A percentile compares a stretch with the other conserved stretches of the same genome.
These are phyloP conservation scores for Sinonovacula constricta DNA, from an alignment of 1,140 invertebrate species.

Conservation along the genomic window DNA sequence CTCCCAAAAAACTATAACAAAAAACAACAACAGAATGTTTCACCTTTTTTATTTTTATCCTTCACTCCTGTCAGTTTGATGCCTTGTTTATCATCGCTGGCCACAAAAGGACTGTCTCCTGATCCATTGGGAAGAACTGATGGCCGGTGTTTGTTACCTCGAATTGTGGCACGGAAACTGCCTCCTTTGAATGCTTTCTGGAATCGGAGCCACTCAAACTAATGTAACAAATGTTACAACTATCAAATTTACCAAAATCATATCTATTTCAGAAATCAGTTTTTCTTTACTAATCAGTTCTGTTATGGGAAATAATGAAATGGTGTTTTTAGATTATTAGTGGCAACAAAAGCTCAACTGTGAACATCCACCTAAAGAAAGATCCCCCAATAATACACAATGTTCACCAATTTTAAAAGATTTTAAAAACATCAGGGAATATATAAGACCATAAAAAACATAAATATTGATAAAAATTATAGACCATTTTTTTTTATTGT, in stretches of 20 bases:
- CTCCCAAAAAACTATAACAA: too few relatives aligned
- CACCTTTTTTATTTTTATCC: conserved; percentile 36
- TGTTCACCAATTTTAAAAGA: too few relatives aligned
- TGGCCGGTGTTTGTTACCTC: conserved; percentile 40
- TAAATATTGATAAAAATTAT: too few relatives aligned
- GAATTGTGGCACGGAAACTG: conserved; percentile 33
- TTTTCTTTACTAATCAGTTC: not conserved
- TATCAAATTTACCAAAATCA: too few relatives aligned
- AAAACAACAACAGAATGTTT: too few relatives aligned
- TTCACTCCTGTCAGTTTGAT: conserved; percentile 48
- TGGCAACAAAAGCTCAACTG: too few relatives aligned
- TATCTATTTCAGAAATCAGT: not conserved
- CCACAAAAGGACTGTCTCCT: conserved; percentile 46
- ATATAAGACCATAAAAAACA: too few relatives aligned
- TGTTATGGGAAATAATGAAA: not conserved
- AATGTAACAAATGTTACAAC: not conserved
- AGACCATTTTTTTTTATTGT: too few relatives aligned
- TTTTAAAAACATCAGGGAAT: too few relatives aligned
- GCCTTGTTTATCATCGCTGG: conserved; percentile 19
- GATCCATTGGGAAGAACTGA: conserved; percentile 23
- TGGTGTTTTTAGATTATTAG: not conserved
- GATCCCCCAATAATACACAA: too few relatives aligned
- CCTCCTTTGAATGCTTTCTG: conserved; percentile 46
- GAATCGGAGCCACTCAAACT: not conserved
- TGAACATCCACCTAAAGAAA: too few relatives aligned